These are phyloP conservation scores for Brenthis daphne DNA, from an alignment of 2,888 invertebrate species.

Conservation along the genomic window DNA sequence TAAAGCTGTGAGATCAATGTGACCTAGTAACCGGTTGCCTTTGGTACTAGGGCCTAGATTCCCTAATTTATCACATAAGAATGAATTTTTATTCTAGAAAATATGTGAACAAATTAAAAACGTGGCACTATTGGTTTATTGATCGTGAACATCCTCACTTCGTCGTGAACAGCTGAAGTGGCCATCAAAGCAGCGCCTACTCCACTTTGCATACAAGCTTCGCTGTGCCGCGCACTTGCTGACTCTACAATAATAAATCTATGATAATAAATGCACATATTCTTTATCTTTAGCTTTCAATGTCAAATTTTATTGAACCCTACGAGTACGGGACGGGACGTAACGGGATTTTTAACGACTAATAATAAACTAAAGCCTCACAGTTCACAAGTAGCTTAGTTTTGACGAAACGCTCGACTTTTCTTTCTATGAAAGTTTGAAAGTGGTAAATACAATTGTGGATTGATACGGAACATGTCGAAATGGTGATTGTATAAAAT, in stretches of 20 bases:
- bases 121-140: not conserved
- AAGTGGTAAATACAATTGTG: too few relatives aligned
- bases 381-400: too few relatives aligned
- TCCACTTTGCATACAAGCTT: constrained; percentile 13
- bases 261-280: constrained; percentile 9
- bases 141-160: constrained; percentile 18
- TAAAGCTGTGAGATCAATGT: not conserved
- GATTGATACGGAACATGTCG: too few relatives aligned
- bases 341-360: too few relatives aligned
- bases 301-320: constrained; percentile 1
- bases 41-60: too few relatives aligned
- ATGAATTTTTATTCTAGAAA: not conserved
- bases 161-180: constrained; percentile 21
- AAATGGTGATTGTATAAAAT: too few relatives aligned
- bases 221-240: not conserved
- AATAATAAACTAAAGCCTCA: too few relatives aligned
- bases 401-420: too few relatives aligned
- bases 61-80: too few relatives aligned
- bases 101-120: not conserved
- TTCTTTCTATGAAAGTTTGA: too few relatives aligned
- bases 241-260: constrained; percentile 18
- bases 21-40: too few relatives aligned
- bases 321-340: not conserved
- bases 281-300: constrained; percentile 1
- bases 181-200: constrained; percentile 28